Evolutionary conservation across 2,113 vertebrate species (phyloP).

Genomic region (Hippocampus guttulatus): DNA sequence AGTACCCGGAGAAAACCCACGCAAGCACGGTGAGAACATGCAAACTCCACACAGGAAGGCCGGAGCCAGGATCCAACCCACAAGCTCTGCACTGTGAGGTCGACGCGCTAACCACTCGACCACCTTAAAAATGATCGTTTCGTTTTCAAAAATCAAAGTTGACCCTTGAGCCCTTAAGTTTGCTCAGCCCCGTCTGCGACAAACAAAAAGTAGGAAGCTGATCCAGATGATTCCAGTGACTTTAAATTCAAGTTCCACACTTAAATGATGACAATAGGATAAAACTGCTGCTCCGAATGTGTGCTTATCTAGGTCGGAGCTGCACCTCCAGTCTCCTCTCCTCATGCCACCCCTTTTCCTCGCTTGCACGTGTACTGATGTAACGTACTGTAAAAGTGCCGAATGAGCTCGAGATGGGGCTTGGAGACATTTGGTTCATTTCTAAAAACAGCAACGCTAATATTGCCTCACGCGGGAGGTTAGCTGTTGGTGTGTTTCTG

Average conservation of each 20-base stretch:
- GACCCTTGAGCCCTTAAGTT: neutral
- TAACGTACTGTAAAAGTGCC: conserved; percentile 60
- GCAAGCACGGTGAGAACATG: too few relatives aligned
- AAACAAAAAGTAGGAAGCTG: conserved; percentile 4
- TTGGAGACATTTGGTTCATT: neutral
- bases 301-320: conserved; percentile 59
- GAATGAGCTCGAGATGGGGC: conserved; percentile 38
- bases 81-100: too few relatives aligned
- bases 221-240: conserved; percentile 17
- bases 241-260: conserved; percentile 51
- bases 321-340: conserved; percentile 38
- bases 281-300: conserved; percentile 37
- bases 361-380: conserved; percentile 57
- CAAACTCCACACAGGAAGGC: too few relatives aligned
- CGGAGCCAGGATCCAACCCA: too few relatives aligned
- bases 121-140: too few relatives aligned
- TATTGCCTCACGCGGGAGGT: neutral
- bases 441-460: conserved; percentile 16
- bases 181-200: neutral
- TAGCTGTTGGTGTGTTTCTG: neutral
- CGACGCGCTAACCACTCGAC: too few relatives aligned
- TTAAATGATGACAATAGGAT: conserved; percentile 49
- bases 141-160: neutral
- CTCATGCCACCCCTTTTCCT: conserved; percentile 42
- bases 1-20: too few relatives aligned